These are phyloP conservation scores for Bruchidius siliquastri DNA, from an alignment of 2,888 invertebrate genomes.

Conservation along the genomic window DNA sequence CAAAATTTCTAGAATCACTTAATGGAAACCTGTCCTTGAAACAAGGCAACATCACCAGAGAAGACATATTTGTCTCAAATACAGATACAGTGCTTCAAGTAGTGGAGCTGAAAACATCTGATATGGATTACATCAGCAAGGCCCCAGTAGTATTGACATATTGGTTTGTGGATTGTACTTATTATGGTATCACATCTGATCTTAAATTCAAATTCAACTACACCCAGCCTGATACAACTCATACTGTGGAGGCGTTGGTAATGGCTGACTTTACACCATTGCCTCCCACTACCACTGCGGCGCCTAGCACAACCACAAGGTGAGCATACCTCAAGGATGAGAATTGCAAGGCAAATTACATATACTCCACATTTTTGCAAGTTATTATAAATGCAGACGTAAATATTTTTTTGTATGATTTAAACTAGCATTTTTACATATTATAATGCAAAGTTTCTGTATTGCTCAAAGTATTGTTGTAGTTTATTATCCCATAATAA, in stretches of 20 bases:
- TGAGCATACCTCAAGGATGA: slow-evolving; percentile 15
- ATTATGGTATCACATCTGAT: slow-evolving; percentile 60
- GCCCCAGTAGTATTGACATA: slow-evolving; percentile 59
- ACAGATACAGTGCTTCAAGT: slow-evolving; percentile 55
- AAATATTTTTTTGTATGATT: too few relatives aligned
- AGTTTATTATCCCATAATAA: too few relatives aligned
- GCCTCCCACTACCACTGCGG: slow-evolving; percentile 42
- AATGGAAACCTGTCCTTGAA: slow-evolving; percentile 63
- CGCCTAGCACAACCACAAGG: slow-evolving; percentile 37
- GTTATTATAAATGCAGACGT: slow-evolving; percentile 4
- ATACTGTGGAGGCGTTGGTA: slow-evolving; percentile 65
- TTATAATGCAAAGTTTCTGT: too few relatives aligned
- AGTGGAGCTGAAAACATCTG: slow-evolving; percentile 57
- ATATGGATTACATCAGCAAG: slow-evolving; percentile 55
- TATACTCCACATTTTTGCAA: slow-evolving; percentile 22
- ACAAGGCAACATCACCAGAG: slow-evolving; percentile 58
- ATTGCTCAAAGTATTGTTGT: too few relatives aligned
- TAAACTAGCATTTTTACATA: too few relatives aligned
- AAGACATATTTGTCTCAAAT: slow-evolving; percentile 61
- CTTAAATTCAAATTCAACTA: slow-evolving; percentile 62
- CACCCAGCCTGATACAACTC: slow-evolving; percentile 54
- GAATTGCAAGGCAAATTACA: too few relatives aligned
- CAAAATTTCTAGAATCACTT: slow-evolving; percentile 55
- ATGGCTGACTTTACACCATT: slow-evolving; percentile 65
- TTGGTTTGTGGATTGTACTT: slow-evolving; percentile 77